Conservation (phyloP, 2,797 vertebrate species). For the Cirrhinus mrigala region DNA sequence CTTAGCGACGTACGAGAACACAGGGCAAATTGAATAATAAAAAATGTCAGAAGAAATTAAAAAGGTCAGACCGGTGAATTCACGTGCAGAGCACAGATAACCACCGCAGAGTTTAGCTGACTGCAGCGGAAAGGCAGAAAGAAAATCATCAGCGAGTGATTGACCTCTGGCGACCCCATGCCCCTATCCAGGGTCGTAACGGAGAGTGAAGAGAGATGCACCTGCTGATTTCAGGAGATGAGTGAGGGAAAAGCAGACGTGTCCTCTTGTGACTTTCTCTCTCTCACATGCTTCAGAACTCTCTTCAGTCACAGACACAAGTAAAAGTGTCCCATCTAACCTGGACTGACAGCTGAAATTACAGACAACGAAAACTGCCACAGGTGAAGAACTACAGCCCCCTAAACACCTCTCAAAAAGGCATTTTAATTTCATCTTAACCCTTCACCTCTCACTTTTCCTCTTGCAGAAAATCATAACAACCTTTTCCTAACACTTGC, state of each 20-base stretch:
- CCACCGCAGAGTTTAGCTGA: constrained; percentile 14
- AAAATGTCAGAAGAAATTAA: constrained; percentile 57
- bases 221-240: constrained; percentile 42
- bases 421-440: constrained; percentile 49
- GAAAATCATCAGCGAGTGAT: constrained; percentile 38
- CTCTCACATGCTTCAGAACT: constrained; percentile 29
- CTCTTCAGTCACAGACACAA: constrained; percentile 62
- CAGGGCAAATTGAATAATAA: constrained; percentile 63
- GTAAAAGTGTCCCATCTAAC: constrained; percentile 62
- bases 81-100: constrained; percentile 40
- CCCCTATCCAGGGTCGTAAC: constrained; percentile 34
- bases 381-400: constrained; percentile 70
- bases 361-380: constrained; percentile 75
- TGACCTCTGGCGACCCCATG: constrained; percentile 22
- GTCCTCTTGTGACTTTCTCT: constrained; percentile 52
- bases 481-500: background rate
- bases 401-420: constrained; percentile 56
- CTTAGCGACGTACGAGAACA: constrained; percentile 48
- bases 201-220: constrained; percentile 42
- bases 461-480: background rate
- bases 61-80: constrained; percentile 46
- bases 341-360: constrained; percentile 75
- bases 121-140: constrained; percentile 6
- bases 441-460: background rate
- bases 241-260: constrained; percentile 26